These are phyloP conservation scores for Andrena camellia DNA, from an alignment of 2,888 invertebrate species.

Conservation along the genomic window DNA sequence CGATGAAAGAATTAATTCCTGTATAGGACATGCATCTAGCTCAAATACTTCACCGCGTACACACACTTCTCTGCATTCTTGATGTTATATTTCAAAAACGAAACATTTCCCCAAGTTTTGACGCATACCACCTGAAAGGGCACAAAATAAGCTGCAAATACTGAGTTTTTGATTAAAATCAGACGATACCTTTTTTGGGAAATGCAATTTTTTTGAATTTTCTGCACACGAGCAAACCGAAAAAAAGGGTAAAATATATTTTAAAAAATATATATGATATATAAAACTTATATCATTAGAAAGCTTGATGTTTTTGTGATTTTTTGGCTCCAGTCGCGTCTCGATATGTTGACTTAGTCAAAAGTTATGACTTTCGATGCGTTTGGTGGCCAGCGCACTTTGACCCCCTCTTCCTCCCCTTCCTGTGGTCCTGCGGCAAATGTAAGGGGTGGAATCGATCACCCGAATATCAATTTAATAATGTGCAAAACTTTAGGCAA, in stretches of 20 bases:
- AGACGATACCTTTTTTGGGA: not conserved
- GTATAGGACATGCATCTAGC: not conserved
- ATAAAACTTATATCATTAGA: not conserved
- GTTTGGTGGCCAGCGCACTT: not conserved
- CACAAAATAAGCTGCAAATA: not conserved
- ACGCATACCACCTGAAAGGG: not conserved
- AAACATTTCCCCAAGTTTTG: not conserved
- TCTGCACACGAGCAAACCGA: not conserved
- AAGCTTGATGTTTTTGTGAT: not conserved
- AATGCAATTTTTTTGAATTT: not conserved
- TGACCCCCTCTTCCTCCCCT: not conserved
- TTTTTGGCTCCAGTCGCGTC: not conserved
- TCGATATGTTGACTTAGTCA: conserved; percentile 4
- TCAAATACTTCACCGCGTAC: not conserved
- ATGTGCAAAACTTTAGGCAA: not conserved
- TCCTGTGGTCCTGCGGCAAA: not conserved
- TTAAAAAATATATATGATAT: not conserved
- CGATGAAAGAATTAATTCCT: not conserved
- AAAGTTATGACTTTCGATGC: conserved; percentile 4
- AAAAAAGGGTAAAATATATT: not conserved
- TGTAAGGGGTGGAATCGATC: not conserved
- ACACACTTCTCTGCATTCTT: not conserved
- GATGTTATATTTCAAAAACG: conserved; percentile 4
- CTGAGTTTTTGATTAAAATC: not conserved
- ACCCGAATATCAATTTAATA: not conserved